Conservation (phyloP, 2,888 invertebrate genomes). For the Antheraea yamamai region DNA sequence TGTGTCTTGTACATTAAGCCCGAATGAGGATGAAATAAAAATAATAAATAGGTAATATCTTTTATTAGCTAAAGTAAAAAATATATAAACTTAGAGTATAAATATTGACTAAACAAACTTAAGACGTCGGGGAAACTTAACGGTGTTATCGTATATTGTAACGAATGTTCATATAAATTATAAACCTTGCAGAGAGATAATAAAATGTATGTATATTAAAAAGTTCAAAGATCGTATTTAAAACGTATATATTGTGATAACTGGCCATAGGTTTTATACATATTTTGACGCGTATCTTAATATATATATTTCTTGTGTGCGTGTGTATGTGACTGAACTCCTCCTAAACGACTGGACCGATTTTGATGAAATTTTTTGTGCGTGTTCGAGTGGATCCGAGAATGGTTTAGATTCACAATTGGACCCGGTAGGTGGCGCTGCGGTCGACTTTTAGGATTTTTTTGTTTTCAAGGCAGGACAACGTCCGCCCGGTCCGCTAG, state of each 20-base stretch:
- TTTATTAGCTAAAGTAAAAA: constrained; percentile 54
- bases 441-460: too few relatives aligned
- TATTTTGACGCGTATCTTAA: background rate
- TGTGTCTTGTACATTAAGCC: background rate
- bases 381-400: too few relatives aligned
- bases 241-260: background rate
- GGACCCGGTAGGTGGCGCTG: too few relatives aligned
- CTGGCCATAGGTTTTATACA: background rate
- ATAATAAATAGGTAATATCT: constrained; percentile 33
- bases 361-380: too few relatives aligned
- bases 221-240: background rate
- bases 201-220: background rate
- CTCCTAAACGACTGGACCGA: too few relatives aligned
- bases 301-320: too few relatives aligned
- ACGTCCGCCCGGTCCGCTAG: too few relatives aligned
- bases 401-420: too few relatives aligned
- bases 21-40: background rate
- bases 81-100: constrained; percentile 36
- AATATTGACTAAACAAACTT: constrained; percentile 28
- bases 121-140: constrained; percentile 1
- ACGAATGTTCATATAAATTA: background rate
- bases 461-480: too few relatives aligned
- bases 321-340: too few relatives aligned
- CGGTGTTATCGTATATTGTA: background rate
- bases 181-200: background rate